These are phyloP conservation scores for Brenthis ino DNA, from an alignment of 2,888 invertebrate genomes.

Conservation along the genomic window DNA sequence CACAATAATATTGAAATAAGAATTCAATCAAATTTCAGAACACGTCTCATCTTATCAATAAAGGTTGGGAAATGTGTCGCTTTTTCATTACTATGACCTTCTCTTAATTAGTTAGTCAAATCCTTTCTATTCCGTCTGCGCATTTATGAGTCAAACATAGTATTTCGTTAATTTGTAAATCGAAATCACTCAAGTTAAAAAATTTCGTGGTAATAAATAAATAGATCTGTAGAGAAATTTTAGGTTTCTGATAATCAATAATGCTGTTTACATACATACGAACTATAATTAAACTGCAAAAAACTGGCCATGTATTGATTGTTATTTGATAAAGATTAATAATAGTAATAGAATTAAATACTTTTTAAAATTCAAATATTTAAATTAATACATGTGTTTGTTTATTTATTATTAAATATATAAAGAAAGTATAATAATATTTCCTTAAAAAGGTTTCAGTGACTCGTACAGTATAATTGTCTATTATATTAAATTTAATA, in stretches of 20 bases:
- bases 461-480: too few relatives aligned
- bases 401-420: too few relatives aligned
- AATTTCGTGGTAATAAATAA: too few relatives aligned
- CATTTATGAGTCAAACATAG: not conserved
- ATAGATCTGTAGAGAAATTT: too few relatives aligned
- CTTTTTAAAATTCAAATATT: conserved; percentile 1
- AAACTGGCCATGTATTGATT: not conserved
- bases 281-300: conserved; percentile 10
- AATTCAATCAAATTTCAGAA: conserved; percentile 10
- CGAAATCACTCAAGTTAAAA: too few relatives aligned
- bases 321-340: conserved; percentile 2
- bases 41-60: conserved; percentile 13
- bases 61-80: conserved; percentile 6
- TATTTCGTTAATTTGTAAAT: too few relatives aligned
- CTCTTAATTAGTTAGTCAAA: not conserved
- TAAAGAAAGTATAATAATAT: too few relatives aligned
- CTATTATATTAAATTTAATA: too few relatives aligned
- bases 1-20: conserved; percentile 31
- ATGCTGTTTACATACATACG: conserved; percentile 8
- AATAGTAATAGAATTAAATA: not conserved
- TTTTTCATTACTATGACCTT: conserved; percentile 12
- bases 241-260: not conserved
- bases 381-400: too few relatives aligned
- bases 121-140: not conserved
- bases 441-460: not conserved